Base-by-base conservation (phyloP, 1,140 invertebrate species). In the Mamestra configurata region DNA sequence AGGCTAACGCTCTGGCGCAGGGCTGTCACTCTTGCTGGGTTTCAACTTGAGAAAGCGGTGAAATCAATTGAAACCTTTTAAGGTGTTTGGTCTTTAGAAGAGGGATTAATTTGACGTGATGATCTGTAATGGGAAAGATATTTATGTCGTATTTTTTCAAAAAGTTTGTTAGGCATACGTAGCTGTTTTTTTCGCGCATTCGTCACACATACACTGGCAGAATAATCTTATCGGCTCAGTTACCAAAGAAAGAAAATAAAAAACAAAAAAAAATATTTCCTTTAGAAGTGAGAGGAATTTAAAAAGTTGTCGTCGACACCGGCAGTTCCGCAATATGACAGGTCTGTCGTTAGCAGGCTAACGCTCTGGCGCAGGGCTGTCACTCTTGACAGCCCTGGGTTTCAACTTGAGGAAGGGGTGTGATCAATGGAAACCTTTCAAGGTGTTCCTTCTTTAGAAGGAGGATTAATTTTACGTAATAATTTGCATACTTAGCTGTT, bases 301-400 rank as follows among this genome's bases (percentile, higher is more conserved):
- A 71, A 71, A 71, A 71, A 71, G 68, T 71, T 71, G 46, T 71
- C 64, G 37, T 24, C 43, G 68, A 71, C 68, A 71, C 68, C 46
- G 68, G 18, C 27, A 24, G 68, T 71, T 71, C 68, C 68, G 68
- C 46, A 71, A 51, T 71, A 53, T 71, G 68, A 71, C 68, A 46
- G 49, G 35, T 35, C 49, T 71, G 68, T 71, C 68, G 53, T 71
- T 71, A 71, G 46, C 68, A 71, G 40, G 40, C 46, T 71, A 71
- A 53, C 68, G 46, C 68, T 5, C 18, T 15, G 49, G 8, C 15
- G 7, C 15, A 71, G 68, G 68, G 46, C 27, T 71, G 46, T 18
- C 68, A 71, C 43, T 61, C 13, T 15, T 10, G n/a, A n/a, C n/a
- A n/a, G n/a, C n/a, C n/a, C 15, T 11, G 10, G 61, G 7, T 40